Base-by-base conservation (phyloP, 2,113 vertebrate genomes). In the Protomyctophum bolini region DNA sequence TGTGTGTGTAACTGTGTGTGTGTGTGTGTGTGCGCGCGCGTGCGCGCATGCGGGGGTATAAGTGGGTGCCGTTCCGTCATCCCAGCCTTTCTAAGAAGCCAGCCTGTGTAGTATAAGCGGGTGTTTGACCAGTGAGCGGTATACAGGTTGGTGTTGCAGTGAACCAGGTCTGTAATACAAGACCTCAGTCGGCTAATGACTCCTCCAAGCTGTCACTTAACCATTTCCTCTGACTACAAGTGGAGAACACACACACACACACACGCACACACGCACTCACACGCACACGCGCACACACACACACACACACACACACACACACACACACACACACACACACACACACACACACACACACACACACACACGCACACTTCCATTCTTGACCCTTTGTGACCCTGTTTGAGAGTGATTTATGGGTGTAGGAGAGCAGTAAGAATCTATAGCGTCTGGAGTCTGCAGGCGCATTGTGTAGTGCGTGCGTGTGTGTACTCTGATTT, bases 381-480 rank as follows among this genome's bases (percentile, higher is more conserved):
- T 68, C 10, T 6, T 75, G 81, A 87, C 86, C 85, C 54, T 68
- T 41, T 10, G 73, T 85, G 84, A 88, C 83, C 85, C 61, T 63
- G 70, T 72, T 75, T 21, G n/a, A 76, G 60, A 12, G 80, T 90
- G 89, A 90, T 90, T 90, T 83, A 90, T 89, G 89, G 76, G 79
- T 72, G 52, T 64, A 61, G 70, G 64, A 6, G 11, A 57, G 70
- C 41, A 1, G 70, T 63, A 79, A 71, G 79, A 83, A 77, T 81
- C 75, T 73, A 41, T 41, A 56, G 71, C 41, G 58, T 76, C 66
- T 77, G 68, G 69, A 41, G 59, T 76, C 57, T 69, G n/a, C n/a
- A n/a, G 56, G 46, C 2, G 5, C 33, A 4, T 41, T 41, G 33
- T 41, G 33, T 6, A 41, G 47, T n/a, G 14, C 71, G 54, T 66